These are phyloP conservation scores for Myoxocephalus aenaeus DNA, from an alignment of 2,797 vertebrate species.

Conservation along the genomic window DNA sequence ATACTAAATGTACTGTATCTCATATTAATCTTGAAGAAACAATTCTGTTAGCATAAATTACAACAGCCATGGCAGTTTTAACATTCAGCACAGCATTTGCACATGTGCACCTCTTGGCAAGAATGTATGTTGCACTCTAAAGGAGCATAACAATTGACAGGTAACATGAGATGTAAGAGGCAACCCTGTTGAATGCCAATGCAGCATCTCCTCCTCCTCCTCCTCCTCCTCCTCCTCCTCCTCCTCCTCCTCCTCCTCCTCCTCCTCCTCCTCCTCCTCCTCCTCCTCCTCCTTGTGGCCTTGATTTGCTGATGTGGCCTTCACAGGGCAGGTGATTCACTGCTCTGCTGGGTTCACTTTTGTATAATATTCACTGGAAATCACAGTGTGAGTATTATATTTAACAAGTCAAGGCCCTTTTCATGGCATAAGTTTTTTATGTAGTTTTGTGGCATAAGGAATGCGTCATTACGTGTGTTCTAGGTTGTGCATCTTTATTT, in stretches of 20 bases:
- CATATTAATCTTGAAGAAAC: conserved; percentile 6
- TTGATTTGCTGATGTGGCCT: conserved; percentile 16
- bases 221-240: conserved; percentile 4
- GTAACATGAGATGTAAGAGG: conserved; percentile 54
- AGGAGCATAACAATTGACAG: conserved; percentile 60
- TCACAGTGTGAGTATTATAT: background rate
- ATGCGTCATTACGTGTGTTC: conserved; percentile 12
- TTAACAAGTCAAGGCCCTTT: conserved; percentile 7
- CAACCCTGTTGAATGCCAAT: conserved; percentile 51
- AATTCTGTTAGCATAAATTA: conserved; percentile 11
- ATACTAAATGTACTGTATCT: background rate
- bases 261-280: background rate
- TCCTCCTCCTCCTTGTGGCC: conserved; percentile 18
- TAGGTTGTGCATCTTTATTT: conserved; percentile 7
- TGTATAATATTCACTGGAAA: background rate
- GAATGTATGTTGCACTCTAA: conserved; percentile 1
- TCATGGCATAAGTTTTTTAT: background rate
- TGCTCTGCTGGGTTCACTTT: conserved; percentile 11
- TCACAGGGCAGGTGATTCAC: conserved; percentile 28
- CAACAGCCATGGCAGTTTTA: conserved; percentile 7
- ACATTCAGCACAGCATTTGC: conserved; percentile 31
- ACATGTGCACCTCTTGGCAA: conserved; percentile 30
- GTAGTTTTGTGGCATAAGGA: conserved; percentile 4
- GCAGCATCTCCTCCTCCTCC: conserved; percentile 17
- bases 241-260: conserved; percentile 19